Evolutionary conservation across 1,140 invertebrate genomes (phyloP).

Genomic region (Parapsyche elsis): DNA sequence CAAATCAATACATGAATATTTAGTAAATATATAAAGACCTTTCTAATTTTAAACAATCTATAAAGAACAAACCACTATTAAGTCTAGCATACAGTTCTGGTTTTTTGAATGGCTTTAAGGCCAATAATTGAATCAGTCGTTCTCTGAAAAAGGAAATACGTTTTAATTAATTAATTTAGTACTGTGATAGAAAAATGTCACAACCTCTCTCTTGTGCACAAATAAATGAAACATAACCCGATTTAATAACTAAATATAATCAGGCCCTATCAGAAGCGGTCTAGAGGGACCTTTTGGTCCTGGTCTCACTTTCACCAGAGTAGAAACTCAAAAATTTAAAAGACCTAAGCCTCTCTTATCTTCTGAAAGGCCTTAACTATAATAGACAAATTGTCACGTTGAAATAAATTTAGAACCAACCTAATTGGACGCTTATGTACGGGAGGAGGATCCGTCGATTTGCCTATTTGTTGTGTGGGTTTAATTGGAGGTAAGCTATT

Average conservation of each 20-base stretch:
- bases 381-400: too few species aligned
- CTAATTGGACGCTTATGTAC: constrained; percentile 23
- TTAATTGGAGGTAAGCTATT: constrained; percentile 28
- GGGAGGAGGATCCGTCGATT: not conserved
- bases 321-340: too few species aligned
- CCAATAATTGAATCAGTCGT: constrained; percentile 91
- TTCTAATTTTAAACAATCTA: not conserved
- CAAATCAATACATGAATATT: constrained; percentile 62
- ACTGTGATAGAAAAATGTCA: too few species aligned
- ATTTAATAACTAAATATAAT: too few species aligned
- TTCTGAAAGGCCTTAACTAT: too few species aligned
- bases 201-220: too few species aligned
- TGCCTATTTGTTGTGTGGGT: constrained; percentile 27
- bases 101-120: constrained; percentile 92
- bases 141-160: constrained; percentile 72
- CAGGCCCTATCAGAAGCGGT: too few species aligned
- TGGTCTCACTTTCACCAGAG: too few species aligned
- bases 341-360: too few species aligned
- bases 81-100: constrained; percentile 86
- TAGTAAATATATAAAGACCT: not conserved
- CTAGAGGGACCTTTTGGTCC: too few species aligned
- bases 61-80: constrained; percentile 73
- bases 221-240: too few species aligned
- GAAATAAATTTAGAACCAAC: not conserved
- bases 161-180: constrained; percentile 46